Percentiles rank a stretch among this genome's conserved stretches.
Conservation (phyloP, 1,140 invertebrate genomes). For the Pseudomyrmex gracilis region DNA sequence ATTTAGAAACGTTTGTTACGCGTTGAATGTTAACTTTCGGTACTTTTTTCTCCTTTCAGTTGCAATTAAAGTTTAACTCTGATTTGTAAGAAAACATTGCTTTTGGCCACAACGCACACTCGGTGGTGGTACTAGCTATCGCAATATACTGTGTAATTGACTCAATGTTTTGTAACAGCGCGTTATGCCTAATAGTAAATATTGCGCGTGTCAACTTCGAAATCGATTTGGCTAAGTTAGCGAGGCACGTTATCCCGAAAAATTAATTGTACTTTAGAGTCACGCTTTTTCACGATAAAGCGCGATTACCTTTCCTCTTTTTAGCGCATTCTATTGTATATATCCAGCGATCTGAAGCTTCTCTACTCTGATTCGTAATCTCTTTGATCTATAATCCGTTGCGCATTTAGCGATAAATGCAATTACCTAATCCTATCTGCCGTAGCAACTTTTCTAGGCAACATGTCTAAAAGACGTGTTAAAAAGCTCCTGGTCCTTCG, state of each 20-base stretch:
- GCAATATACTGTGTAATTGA: constrained; percentile 38
- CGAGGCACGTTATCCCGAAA: constrained; percentile 45
- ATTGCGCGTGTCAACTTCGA: constrained; percentile 48
- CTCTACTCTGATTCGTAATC: not conserved
- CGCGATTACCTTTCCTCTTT: not conserved
- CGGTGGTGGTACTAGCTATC: not conserved
- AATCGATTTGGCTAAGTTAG: constrained; percentile 45
- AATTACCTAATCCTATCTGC: not conserved
- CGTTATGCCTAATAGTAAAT: constrained; percentile 53
- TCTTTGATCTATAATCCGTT: not conserved
- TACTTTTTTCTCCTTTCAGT: too few relatives aligned
- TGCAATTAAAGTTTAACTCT: too few relatives aligned
- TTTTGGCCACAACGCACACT: not conserved
- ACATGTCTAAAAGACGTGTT: too few relatives aligned
- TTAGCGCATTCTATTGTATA: not conserved
- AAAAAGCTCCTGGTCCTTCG: too few relatives aligned
- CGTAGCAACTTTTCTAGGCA: not conserved
- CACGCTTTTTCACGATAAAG: not conserved
- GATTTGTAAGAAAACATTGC: constrained; percentile 4
- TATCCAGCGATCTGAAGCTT: not conserved
- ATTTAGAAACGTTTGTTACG: too few relatives aligned
- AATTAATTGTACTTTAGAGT: constrained; percentile 46
- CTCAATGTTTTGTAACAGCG: constrained; percentile 31
- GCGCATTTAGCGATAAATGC: constrained; percentile 16
- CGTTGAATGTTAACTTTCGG: too few relatives aligned